Conservation (phyloP, 92 coral and sea anemone species). For the Epizoanthus fatuus region DNA sequence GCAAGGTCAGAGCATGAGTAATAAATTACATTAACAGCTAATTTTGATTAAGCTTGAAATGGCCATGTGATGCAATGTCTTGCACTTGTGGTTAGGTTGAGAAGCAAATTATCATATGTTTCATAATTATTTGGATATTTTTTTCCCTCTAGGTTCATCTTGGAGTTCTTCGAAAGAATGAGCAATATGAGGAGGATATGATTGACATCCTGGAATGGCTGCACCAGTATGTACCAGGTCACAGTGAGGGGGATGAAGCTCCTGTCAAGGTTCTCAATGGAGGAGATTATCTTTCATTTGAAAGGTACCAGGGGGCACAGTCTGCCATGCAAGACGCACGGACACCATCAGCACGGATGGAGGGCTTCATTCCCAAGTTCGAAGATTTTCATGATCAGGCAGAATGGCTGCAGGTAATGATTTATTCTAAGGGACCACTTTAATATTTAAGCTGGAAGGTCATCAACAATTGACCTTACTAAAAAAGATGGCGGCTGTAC, state of each 20-base stretch:
- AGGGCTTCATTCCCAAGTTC: conserved; percentile 61
- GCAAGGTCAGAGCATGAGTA: too few relatives aligned
- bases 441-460: neutral
- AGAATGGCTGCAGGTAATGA: conserved; percentile 58
- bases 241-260: conserved; percentile 23
- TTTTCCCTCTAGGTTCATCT: conserved; percentile 48
- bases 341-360: conserved; percentile 67
- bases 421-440: neutral
- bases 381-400: conserved; percentile 68
- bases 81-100: too few relatives aligned
- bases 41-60: too few relatives aligned
- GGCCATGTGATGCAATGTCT: too few relatives aligned
- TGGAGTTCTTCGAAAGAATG: conserved; percentile 75
- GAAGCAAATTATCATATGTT: neutral
- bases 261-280: conserved; percentile 69
- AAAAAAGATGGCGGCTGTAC: too few relatives aligned
- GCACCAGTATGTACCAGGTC: conserved; percentile 71
- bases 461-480: too few relatives aligned
- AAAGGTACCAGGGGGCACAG: conserved; percentile 69
- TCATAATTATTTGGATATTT: neutral
- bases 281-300: conserved; percentile 76
- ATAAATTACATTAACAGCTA: too few relatives aligned
- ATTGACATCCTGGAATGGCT: conserved; percentile 55
- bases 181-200: conserved; percentile 79
- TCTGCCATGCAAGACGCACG: conserved; percentile 71